Evolutionary conservation across 2,888 invertebrate genomes (phyloP).

Genomic region (Watsonalla cultraria): DNA sequence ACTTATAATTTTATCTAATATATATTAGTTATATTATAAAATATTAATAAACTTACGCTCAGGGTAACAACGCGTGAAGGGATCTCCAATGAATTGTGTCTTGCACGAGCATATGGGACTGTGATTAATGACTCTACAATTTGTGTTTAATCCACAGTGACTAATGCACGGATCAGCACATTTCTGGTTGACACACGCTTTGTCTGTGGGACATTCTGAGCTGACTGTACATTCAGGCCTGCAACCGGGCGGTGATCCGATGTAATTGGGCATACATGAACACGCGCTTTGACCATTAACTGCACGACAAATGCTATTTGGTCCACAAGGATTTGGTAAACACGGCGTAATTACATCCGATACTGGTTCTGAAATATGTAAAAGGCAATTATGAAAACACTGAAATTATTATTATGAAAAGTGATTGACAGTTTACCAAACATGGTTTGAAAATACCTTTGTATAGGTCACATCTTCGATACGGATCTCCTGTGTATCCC

Average conservation of each 20-base stretch:
- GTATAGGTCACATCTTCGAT: slow-evolving; percentile 75
- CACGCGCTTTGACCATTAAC: slow-evolving; percentile 86
- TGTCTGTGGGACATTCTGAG: slow-evolving; percentile 84
- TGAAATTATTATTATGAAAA: too few relatives aligned
- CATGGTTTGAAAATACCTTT: slow-evolving; percentile 36
- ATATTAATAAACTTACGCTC: slow-evolving; percentile 54
- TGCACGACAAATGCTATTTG: slow-evolving; percentile 86
- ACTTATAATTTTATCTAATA: too few relatives aligned
- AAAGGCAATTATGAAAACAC: not conserved
- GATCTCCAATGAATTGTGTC: slow-evolving; percentile 81
- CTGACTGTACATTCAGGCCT: slow-evolving; percentile 88
- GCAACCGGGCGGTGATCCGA: slow-evolving; percentile 87
- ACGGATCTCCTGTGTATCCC: slow-evolving; percentile 87
- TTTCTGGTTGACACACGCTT: slow-evolving; percentile 87
- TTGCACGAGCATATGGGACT: slow-evolving; percentile 88
- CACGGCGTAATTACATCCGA: slow-evolving; percentile 78
- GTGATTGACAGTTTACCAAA: not conserved
- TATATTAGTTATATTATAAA: too few relatives aligned
- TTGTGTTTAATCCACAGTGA: slow-evolving; percentile 82
- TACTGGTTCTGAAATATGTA: slow-evolving; percentile 46
- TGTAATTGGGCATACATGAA: slow-evolving; percentile 84
- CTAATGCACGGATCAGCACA: slow-evolving; percentile 88
- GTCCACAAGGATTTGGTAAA: slow-evolving; percentile 85
- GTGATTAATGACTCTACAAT: slow-evolving; percentile 87
- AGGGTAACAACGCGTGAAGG: slow-evolving; percentile 81